A percentile compares a stretch with the other conserved stretches of the same genome.
phyloP scores from a whole-genome alignment of 2,113 vertebrate species.

The Miniopterus natalensis region DNA sequence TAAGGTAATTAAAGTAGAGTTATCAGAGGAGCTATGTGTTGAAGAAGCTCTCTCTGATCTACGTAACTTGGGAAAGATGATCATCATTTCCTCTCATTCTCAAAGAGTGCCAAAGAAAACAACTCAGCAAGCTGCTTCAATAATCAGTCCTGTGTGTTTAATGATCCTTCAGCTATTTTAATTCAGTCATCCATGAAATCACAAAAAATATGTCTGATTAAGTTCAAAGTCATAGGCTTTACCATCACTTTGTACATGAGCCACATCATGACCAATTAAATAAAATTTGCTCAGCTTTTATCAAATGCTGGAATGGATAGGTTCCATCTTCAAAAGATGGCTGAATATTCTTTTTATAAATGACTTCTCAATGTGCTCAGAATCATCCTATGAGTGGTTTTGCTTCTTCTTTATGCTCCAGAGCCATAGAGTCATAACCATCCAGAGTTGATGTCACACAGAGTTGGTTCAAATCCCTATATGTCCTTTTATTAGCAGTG shows the following conservation, averaged over 20 bases:
- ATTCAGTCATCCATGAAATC: constrained; percentile 60
- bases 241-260: constrained; percentile 5
- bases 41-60: constrained; percentile 49
- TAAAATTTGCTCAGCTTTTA: constrained; percentile 35
- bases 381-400: neutral
- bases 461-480: neutral
- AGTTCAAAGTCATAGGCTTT: constrained; percentile 48
- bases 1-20: constrained; percentile 71
- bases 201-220: constrained; percentile 24
- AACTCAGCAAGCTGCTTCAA: constrained; percentile 30
- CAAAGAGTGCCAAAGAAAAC: constrained; percentile 66
- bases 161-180: constrained; percentile 62
- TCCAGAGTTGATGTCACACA: neutral
- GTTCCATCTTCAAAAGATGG: neutral
- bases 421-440: neutral
- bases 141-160: constrained; percentile 53
- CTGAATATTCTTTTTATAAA: constrained; percentile 10
- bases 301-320: neutral
- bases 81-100: constrained; percentile 63
- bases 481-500: neutral
- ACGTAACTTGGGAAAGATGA: constrained; percentile 37
- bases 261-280: constrained; percentile 45
- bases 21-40: constrained; percentile 63
- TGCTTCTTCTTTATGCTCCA: neutral
- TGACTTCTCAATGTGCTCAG: neutral